A percentile compares a stretch with the other conserved stretches of the same genome.
phyloP scores from a whole-genome alignment of 2,113 vertebrate genomes.

The Ptilorrhoa leucosticta region DNA sequence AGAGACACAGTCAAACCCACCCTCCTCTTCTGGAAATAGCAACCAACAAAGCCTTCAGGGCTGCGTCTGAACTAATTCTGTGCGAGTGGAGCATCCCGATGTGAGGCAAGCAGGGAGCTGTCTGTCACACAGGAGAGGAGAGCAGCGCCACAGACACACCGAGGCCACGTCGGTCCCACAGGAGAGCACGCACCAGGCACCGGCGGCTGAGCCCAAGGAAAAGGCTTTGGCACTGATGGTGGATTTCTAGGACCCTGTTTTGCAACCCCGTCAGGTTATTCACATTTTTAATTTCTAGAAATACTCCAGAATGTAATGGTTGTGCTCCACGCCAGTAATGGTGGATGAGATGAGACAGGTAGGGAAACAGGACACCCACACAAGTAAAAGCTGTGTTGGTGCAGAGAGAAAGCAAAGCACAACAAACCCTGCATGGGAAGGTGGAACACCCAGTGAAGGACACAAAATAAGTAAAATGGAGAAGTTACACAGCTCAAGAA shows the following conservation, averaged over 20 bases:
- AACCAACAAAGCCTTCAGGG: neutral
- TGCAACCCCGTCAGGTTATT: neutral
- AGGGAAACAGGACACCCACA: neutral
- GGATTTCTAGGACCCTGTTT: constrained; percentile 23
- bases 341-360: neutral
- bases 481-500: neutral
- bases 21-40: neutral
- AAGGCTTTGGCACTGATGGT: neutral
- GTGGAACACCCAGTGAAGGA: neutral
- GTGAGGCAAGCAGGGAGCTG: neutral
- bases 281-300: neutral
- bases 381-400: neutral
- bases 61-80: neutral
- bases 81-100: neutral
- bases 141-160: neutral
- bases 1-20: neutral
- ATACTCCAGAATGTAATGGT: neutral
- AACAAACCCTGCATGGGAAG: neutral
- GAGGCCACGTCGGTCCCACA: neutral
- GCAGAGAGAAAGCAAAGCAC: neutral
- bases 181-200: neutral
- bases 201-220: neutral
- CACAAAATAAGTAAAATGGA: neutral
- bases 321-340: neutral
- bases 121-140: neutral